phyloP scores from a whole-genome alignment of 2,888 invertebrate genomes.

The Drosophila quasianomalipes region DNA sequence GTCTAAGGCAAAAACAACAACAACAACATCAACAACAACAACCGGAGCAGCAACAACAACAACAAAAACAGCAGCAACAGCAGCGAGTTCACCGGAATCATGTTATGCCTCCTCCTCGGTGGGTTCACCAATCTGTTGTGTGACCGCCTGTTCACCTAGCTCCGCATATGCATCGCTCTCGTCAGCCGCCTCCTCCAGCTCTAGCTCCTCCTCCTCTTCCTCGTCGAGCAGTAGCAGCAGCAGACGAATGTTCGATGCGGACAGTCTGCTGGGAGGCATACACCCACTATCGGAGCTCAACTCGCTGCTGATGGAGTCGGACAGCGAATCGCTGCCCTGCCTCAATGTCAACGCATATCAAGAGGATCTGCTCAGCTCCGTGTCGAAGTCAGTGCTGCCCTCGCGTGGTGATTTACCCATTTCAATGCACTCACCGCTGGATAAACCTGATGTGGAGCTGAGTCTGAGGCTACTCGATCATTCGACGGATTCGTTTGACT shows the following conservation, averaged over 20 bases:
- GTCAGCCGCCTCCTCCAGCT: constrained; percentile 52
- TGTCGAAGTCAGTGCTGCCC: constrained; percentile 43
- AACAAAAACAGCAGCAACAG: constrained; percentile 7
- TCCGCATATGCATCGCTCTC: constrained; percentile 73
- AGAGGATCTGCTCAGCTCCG: constrained; percentile 43
- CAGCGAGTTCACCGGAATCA: constrained; percentile 64
- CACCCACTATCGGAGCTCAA: constrained; percentile 78
- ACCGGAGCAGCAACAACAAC: constrained; percentile 14
- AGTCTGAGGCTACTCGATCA: constrained; percentile 83
- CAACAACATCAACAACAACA: not conserved
- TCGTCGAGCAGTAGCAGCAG: constrained; percentile 37
- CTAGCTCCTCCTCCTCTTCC: constrained; percentile 40
- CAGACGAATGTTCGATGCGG: constrained; percentile 64
- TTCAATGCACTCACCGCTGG: constrained; percentile 62
- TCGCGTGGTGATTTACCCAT: constrained; percentile 60
- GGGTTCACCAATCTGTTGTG: constrained; percentile 69
- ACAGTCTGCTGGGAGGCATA: constrained; percentile 58
- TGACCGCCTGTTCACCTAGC: constrained; percentile 64
- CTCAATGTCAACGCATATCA: constrained; percentile 72
- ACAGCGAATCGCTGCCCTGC: constrained; percentile 87
- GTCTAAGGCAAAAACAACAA: constrained; percentile 29
- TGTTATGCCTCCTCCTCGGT: constrained; percentile 69
- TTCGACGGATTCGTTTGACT: constrained; percentile 82
- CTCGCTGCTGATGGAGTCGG: constrained; percentile 86
- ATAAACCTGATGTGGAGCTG: constrained; percentile 81